Conservation (phyloP, 2,113 vertebrate species). For the Gopherus evgoodei region DNA sequence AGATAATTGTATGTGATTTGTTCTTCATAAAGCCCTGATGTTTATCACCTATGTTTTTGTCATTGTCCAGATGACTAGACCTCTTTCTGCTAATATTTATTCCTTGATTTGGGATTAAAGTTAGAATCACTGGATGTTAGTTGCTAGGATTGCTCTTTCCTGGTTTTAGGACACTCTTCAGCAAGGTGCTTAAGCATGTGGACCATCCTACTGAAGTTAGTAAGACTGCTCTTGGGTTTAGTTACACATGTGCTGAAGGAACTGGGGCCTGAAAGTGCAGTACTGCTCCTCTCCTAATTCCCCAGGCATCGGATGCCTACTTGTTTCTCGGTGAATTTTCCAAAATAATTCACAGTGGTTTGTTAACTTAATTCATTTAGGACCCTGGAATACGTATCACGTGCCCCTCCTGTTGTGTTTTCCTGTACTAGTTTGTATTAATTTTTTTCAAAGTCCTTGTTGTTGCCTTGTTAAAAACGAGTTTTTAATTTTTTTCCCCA, state of each 20-base stretch:
- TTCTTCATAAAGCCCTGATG: background rate
- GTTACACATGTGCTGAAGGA: fast-evolving
- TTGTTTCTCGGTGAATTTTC: constrained; percentile 45
- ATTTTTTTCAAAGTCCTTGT: background rate
- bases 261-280: background rate
- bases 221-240: background rate
- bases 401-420: background rate
- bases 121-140: background rate
- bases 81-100: background rate
- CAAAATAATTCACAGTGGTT: constrained; percentile 1
- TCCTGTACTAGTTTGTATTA: background rate
- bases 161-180: background rate
- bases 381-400: background rate
- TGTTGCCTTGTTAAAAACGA: background rate
- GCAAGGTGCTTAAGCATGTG: background rate
- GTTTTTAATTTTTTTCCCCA: background rate
- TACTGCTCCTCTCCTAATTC: background rate
- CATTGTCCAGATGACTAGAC: background rate
- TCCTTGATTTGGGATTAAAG: background rate
- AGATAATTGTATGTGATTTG: background rate
- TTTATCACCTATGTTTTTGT: fast-evolving
- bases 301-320: background rate
- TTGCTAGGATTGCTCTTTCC: background rate
- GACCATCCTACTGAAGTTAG: background rate
- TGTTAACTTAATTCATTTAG: constrained; percentile 27